phyloP scores from a whole-genome alignment of 2,888 invertebrate genomes.

The Coelogynopora nodosa region DNA sequence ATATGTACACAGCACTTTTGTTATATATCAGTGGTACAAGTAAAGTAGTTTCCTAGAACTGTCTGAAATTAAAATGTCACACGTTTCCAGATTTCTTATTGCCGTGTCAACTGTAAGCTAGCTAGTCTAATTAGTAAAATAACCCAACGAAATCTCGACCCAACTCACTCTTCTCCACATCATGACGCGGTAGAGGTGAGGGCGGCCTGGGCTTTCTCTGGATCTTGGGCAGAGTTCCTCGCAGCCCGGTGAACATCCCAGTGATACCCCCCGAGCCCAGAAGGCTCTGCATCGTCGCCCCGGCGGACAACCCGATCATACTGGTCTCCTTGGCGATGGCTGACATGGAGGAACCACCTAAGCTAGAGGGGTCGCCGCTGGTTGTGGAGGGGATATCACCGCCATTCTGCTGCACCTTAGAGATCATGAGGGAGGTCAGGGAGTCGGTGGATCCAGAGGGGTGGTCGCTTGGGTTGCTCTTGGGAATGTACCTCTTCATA shows the following conservation, averaged over 20 bases:
- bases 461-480: neutral
- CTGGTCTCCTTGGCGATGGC: neutral
- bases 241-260: constrained; percentile 37
- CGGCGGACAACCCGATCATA: neutral
- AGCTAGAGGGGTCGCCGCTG: neutral
- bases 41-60: no score
- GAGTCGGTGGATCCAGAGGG: neutral
- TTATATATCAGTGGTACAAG: no score
- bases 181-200: neutral
- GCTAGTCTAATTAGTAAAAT: no score
- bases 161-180: neutral
- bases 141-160: no score
- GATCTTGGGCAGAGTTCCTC: constrained; percentile 38
- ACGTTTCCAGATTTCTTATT: no score
- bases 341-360: neutral
- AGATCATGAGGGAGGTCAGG: neutral
- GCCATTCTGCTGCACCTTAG: neutral
- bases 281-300: neutral
- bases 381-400: neutral
- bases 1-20: no score
- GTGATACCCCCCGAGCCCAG: neutral
- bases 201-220: neutral
- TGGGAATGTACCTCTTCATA: neutral
- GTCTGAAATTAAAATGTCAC: no score
- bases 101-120: no score